Conservation (phyloP, 2,888 invertebrate genomes). For the Hypena proboscidalis region DNA sequence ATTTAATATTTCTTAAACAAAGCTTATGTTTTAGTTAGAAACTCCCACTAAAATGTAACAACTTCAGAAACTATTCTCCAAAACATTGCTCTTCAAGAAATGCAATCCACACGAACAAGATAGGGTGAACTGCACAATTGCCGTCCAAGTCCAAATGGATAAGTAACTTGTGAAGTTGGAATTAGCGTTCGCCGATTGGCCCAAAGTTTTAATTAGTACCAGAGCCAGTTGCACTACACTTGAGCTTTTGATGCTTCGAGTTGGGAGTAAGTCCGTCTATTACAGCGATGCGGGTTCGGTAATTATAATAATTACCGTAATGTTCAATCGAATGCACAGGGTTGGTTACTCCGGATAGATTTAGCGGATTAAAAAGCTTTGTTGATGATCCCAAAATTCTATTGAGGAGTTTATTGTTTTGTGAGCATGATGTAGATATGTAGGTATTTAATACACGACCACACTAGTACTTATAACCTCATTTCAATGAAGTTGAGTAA, state of each 20-base stretch:
- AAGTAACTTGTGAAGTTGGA: constrained; percentile 37
- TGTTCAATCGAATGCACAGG: constrained; percentile 16
- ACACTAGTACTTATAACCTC: too few relatives aligned
- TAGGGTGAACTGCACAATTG: constrained; percentile 37
- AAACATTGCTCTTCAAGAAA: constrained; percentile 7
- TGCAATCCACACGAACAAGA: constrained; percentile 23
- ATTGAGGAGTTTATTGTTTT: too few relatives aligned
- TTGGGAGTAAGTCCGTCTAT: constrained; percentile 25
- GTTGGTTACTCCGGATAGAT: too few relatives aligned
- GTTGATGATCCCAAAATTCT: too few relatives aligned
- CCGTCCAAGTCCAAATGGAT: constrained; percentile 35
- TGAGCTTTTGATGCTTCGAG: constrained; percentile 35
- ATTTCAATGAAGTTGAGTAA: too few relatives aligned
- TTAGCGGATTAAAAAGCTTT: too few relatives aligned
- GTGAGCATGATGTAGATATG: too few relatives aligned
- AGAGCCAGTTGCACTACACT: constrained; percentile 45
- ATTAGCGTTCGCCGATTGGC: constrained; percentile 46
- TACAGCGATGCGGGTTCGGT: constrained; percentile 19
- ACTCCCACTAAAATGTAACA: too few relatives aligned
- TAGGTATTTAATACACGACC: too few relatives aligned
- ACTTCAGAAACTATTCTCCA: neutral
- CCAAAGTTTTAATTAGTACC: constrained; percentile 51
- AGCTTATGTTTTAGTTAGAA: too few relatives aligned
- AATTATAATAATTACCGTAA: constrained; percentile 32
- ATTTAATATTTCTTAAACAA: too few relatives aligned